Evolutionary conservation across 1,140 invertebrate genomes (phyloP).

Genomic region (Halyomorpha halys): DNA sequence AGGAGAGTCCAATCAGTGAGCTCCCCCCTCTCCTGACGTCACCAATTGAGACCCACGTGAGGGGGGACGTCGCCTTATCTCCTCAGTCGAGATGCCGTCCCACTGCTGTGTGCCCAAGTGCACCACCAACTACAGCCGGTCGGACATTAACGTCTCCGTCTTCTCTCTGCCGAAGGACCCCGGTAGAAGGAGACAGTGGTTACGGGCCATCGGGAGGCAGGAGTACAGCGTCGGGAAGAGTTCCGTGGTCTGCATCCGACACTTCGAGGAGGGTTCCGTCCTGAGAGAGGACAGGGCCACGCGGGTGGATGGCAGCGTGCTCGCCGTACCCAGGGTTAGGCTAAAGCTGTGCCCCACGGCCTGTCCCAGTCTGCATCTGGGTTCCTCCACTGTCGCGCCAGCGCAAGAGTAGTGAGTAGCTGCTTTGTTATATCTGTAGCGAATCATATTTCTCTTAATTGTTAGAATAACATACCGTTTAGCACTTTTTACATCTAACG

Average conservation of each 20-base stretch:
- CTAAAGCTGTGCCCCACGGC: background rate
- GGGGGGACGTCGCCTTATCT: background rate
- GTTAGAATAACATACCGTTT: too few species aligned
- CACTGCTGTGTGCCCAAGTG: slow-evolving; percentile 9
- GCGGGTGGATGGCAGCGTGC: background rate
- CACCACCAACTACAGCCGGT: background rate
- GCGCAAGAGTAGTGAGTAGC: background rate
- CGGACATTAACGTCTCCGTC: background rate
- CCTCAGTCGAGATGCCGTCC: slow-evolving; percentile 8
- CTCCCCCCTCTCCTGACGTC: background rate
- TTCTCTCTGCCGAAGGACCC: slow-evolving; percentile 5
- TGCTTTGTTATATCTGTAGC: too few species aligned
- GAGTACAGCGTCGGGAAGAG: background rate
- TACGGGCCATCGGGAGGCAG: background rate
- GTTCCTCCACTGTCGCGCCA: background rate
- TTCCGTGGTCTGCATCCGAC: background rate
- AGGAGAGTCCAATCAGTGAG: background rate
- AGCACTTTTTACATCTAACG: too few species aligned
- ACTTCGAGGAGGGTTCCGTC: background rate
- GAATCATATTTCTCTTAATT: too few species aligned
- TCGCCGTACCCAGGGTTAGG: background rate
- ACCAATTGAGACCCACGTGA: slow-evolving; percentile 10
- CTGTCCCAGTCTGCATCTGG: background rate
- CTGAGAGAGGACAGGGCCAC: background rate
- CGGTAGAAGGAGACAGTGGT: background rate